phyloP scores from a whole-genome alignment of 2,888 invertebrate species.

The Pristionchus japonicus region DNA sequence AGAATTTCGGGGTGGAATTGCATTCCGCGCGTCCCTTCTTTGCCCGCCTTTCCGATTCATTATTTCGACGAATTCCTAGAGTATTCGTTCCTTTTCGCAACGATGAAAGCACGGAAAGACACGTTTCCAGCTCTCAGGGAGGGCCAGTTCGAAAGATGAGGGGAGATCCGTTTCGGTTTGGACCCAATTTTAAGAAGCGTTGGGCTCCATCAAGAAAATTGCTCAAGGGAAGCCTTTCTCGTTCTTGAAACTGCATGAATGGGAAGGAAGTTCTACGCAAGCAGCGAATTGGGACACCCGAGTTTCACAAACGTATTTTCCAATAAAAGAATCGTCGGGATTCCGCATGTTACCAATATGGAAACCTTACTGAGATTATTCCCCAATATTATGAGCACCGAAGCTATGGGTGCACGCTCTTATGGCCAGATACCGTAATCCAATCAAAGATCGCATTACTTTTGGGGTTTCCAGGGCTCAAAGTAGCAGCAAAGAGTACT shows the following conservation, averaged over 20 bases:
- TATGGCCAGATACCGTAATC: not conserved
- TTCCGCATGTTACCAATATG: not conserved
- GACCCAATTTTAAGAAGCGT: not conserved
- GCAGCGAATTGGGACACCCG: not conserved
- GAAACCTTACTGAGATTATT: not conserved
- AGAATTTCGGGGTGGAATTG: not conserved
- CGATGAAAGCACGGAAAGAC: not conserved
- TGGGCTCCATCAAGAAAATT: slow-evolving; percentile 7
- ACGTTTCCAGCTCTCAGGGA: not conserved
- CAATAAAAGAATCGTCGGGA: not conserved
- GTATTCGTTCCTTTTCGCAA: not conserved
- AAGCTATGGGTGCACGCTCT: not conserved
- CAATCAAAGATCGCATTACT: not conserved
- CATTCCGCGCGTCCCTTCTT: not conserved
- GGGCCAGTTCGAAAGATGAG: not conserved
- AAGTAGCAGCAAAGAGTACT: not conserved
- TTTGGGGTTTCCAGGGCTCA: not conserved
- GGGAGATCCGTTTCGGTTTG: not conserved
- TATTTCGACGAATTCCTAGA: not conserved
- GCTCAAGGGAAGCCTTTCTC: not conserved
- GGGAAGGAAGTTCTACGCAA: not conserved
- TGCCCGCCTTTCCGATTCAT: not conserved
- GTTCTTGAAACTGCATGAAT: not conserved
- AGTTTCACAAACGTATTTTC: not conserved
- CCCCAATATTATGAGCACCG: not conserved